phyloP scores from a whole-genome alignment of 2,797 vertebrate genomes.

The Eidolon dupreanum region DNA sequence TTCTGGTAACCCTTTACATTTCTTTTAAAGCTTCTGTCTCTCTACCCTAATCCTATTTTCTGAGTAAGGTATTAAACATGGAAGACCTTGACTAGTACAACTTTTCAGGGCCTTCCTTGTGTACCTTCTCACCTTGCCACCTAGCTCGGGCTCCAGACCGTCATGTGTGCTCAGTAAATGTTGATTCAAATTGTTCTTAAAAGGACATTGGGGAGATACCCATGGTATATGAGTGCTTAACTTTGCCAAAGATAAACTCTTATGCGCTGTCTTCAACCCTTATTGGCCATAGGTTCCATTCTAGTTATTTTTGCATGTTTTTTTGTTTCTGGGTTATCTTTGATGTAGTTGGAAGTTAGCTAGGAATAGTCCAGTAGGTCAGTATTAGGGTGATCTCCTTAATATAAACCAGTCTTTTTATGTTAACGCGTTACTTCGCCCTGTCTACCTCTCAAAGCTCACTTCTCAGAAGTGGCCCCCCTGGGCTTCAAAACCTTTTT shows the following conservation, averaged over 20 bases:
- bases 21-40: not conserved
- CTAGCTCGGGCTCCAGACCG: not conserved
- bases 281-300: not conserved
- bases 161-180: not conserved
- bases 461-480: not conserved
- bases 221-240: accelerated
- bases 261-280: accelerated
- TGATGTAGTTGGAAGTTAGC: not conserved
- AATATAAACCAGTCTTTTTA: not conserved
- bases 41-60: not conserved
- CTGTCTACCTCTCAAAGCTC: too few relatives aligned
- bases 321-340: not conserved
- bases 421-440: not conserved
- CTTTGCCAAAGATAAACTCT: not conserved
- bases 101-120: not conserved
- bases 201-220: not conserved
- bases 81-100: accelerated
- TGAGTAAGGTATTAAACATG: not conserved
- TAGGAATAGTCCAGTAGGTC: not conserved
- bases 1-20: not conserved
- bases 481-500: not conserved
- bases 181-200: accelerated
- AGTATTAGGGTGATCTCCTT: not conserved
- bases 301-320: not conserved
- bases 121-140: accelerated